Conservation (phyloP, 2,797 vertebrate species). For the Antennarius maculatus region DNA sequence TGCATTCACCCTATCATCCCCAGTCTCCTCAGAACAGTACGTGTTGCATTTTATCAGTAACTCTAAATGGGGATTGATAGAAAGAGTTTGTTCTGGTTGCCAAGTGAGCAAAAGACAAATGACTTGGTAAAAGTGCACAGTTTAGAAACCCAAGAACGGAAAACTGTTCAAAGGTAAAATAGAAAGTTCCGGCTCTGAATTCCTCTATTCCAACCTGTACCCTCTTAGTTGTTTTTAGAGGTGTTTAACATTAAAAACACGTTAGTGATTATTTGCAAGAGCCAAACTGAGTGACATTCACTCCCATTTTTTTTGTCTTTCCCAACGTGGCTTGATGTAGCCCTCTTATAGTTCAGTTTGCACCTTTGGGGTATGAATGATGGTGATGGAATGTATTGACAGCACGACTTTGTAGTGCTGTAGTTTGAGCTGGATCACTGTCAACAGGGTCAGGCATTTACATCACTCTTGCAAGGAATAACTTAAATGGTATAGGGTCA, state of each 20-base stretch:
- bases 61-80: slow-evolving; percentile 49
- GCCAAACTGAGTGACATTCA: slow-evolving; percentile 88
- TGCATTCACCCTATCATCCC: slow-evolving; percentile 53
- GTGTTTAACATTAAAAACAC: slow-evolving; percentile 77
- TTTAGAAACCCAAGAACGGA: slow-evolving; percentile 36
- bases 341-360: slow-evolving; percentile 68
- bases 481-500: slow-evolving; percentile 45
- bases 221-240: slow-evolving; percentile 72
- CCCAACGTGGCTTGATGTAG: slow-evolving; percentile 67
- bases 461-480: slow-evolving; percentile 53
- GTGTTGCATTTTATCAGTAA: slow-evolving; percentile 56
- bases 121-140: slow-evolving; percentile 55
- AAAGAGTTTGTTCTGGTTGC: slow-evolving; percentile 50
- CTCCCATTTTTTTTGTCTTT: slow-evolving; percentile 65
- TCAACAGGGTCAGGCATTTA: slow-evolving; percentile 69
- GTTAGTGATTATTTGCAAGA: slow-evolving; percentile 79
- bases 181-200: slow-evolving; percentile 51
- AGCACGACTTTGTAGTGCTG: slow-evolving; percentile 61
- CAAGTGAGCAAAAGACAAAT: slow-evolving; percentile 48
- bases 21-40: slow-evolving; percentile 61
- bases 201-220: slow-evolving; percentile 64
- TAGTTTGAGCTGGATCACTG: slow-evolving; percentile 68
- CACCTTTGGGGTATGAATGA: slow-evolving; percentile 73
- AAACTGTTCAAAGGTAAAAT: slow-evolving; percentile 53
- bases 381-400: slow-evolving; percentile 72